These are phyloP conservation scores for Dipodomys merriami DNA, from an alignment of 2,113 vertebrate species.

Conservation along the genomic window DNA sequence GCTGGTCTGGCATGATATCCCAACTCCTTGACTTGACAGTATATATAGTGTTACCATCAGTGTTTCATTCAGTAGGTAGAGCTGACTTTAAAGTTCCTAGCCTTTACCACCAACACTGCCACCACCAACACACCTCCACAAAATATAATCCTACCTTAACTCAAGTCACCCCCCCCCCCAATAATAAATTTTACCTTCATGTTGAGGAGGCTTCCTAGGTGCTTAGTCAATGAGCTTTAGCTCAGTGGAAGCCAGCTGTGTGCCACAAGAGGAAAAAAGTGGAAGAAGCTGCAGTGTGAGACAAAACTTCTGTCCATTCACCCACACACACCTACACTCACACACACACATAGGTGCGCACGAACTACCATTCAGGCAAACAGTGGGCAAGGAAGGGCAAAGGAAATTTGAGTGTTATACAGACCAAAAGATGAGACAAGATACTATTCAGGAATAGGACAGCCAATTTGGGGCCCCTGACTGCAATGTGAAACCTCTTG, in stretches of 20 bases:
- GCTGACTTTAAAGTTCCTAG: constrained; percentile 15
- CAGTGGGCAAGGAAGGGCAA: constrained; percentile 66
- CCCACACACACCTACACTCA: constrained; percentile 80
- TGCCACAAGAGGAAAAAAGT: constrained; percentile 62
- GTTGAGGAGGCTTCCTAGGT: constrained; percentile 75
- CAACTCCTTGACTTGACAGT: constrained; percentile 49
- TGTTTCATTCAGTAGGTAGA: constrained; percentile 43
- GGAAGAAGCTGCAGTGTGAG: constrained; percentile 75
- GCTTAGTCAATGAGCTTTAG: constrained; percentile 69
- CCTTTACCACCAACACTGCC: not conserved
- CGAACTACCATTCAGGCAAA: constrained; percentile 61
- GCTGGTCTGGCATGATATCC: constrained; percentile 79
- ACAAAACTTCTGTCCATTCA: constrained; percentile 68
- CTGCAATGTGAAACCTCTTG: constrained; percentile 80
- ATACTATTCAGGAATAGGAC: not conserved
- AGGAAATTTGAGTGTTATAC: not conserved
- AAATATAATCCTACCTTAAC: constrained; percentile 55
- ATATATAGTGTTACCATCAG: constrained; percentile 8
- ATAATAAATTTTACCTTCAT: constrained; percentile 67
- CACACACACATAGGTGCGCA: constrained; percentile 53
- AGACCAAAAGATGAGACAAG: not conserved
- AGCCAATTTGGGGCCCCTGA: constrained; percentile 70
- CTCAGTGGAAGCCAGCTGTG: constrained; percentile 67
- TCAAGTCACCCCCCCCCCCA: constrained; percentile 45
- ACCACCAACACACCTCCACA: constrained; percentile 48